These are phyloP conservation scores for Lucifuga dentata DNA, from an alignment of 2,113 vertebrate species.

Conservation along the genomic window DNA sequence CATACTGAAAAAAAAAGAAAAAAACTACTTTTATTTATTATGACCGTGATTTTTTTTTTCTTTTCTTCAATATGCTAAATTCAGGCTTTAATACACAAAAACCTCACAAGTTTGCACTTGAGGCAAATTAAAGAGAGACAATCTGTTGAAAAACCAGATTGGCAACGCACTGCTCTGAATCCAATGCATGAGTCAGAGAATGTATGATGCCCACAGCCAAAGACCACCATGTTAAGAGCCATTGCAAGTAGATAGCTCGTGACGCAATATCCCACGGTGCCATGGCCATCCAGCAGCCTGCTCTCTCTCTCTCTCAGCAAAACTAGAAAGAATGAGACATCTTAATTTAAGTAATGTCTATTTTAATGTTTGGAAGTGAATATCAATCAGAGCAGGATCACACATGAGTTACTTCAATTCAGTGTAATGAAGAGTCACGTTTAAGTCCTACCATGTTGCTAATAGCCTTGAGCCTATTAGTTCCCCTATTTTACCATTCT, in stretches of 20 bases:
- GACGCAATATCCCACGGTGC: constrained; percentile 65
- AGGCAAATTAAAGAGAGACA: constrained; percentile 44
- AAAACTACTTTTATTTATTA: neutral
- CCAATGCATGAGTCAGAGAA: constrained; percentile 48
- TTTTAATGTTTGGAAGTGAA: constrained; percentile 24
- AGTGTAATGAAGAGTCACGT: constrained; percentile 61
- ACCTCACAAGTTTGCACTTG: constrained; percentile 3
- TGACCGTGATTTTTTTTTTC: neutral
- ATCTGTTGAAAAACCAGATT: no score
- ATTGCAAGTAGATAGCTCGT: constrained; percentile 61
- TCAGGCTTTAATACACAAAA: neutral
- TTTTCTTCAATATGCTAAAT: neutral
- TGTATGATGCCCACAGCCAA: constrained; percentile 45
- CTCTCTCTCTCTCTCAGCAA: constrained; percentile 1
- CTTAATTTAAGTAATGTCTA: constrained; percentile 40
- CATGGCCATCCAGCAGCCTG: constrained; percentile 16
- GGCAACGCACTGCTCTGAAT: constrained; percentile 24
- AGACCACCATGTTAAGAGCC: constrained; percentile 62
- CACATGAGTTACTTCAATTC: constrained; percentile 67
- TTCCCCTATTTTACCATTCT: constrained; percentile 63
- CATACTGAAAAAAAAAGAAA: neutral
- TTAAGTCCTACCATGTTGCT: constrained; percentile 65
- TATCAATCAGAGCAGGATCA: constrained; percentile 51
- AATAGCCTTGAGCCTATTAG: constrained; percentile 74
- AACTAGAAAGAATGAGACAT: constrained; percentile 4